phyloP scores from a whole-genome alignment of 2,113 vertebrate genomes.

The Danionella cerebrum region DNA sequence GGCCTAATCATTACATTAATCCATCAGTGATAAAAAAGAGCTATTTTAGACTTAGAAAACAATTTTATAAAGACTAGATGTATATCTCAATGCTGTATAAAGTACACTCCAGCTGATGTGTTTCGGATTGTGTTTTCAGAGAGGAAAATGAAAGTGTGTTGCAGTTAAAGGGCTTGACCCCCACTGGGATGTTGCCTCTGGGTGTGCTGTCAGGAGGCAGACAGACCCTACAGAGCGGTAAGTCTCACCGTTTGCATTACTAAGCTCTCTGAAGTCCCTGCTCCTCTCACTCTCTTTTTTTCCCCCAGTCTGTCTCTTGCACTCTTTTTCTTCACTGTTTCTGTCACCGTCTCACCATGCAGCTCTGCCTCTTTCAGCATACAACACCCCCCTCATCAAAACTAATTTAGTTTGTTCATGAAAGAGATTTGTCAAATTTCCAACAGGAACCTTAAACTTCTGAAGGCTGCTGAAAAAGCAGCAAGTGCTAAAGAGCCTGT shows the following conservation, averaged over 20 bases:
- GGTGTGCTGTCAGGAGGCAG: constrained; percentile 91
- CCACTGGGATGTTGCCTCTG: constrained; percentile 87
- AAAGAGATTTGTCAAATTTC: not conserved
- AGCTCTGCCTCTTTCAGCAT: too few species aligned
- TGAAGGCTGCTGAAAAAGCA: not conserved
- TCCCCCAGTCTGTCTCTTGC: not conserved
- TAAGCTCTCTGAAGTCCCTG: not conserved
- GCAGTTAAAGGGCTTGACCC: constrained; percentile 91
- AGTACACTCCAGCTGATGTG: too few species aligned
- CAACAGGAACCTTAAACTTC: not conserved
- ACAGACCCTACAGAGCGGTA: constrained; percentile 87
- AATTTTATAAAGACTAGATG: too few species aligned
- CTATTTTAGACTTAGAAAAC: too few species aligned
- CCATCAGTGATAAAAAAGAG: too few species aligned
- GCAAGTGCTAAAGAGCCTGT: not conserved
- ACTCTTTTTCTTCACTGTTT: not conserved
- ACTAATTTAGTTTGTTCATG: not conserved
- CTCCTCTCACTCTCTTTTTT: not conserved
- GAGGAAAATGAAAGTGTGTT: constrained; percentile 97
- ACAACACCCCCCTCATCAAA: too few species aligned
- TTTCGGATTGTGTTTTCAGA: constrained; percentile 56
- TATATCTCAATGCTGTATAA: too few species aligned
- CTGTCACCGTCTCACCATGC: not conserved
- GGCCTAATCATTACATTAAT: too few species aligned
- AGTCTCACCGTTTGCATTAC: constrained; percentile 42